Evolutionary conservation across 2,797 vertebrate genomes (phyloP), one percentile per base, ranked within the genome.

Genomic region (Enteromius radiatus): DNA sequence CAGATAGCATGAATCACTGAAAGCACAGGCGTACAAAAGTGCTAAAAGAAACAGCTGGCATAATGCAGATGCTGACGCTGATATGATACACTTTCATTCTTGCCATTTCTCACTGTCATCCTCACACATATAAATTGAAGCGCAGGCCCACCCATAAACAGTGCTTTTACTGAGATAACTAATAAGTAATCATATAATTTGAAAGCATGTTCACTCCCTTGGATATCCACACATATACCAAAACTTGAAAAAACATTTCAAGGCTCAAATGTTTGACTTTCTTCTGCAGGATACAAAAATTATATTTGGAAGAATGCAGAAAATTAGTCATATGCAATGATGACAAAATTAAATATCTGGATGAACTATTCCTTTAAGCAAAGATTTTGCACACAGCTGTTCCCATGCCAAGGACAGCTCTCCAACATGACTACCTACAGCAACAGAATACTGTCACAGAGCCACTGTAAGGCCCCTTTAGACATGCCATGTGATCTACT

Each of bases 1-100:
- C 94, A 96, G 92, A 91, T 88, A 88, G 90, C 89, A 93, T 91
- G 91, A 92, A 92, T 94, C 91, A 93, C 89, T 86, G 89, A 81
- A 91, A 88, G 91, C 86, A 90, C 86, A 91, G 92, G 92, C 91
- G 91, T 89, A 88, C 88, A 85, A 82, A 78, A 64, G 36, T 84
- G 87, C 93, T 94, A 93, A 92, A 92, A 93, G 92, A 94, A 95
- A 94, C 94, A 94, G 94, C 94, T 95, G 94, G 93, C 91, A 87
- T 88, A 84, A 84, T 89, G 91, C 83, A 87, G 83, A 85, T 70
- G 64, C 91, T 91, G 92, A 93, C 92, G 93, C 90, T 89, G 91
- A 93, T 91, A 92, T 92, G 91, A 92, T 89, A 91, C 90, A 93
- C 89, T 90, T 86, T 89, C 88, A 90, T 86, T 90, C 91, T 94